A percentile compares a stretch with the other conserved stretches of the same genome.
These are phyloP conservation scores for Pammene fasciana DNA, from an alignment of 2,888 invertebrate genomes.

Conservation along the genomic window DNA sequence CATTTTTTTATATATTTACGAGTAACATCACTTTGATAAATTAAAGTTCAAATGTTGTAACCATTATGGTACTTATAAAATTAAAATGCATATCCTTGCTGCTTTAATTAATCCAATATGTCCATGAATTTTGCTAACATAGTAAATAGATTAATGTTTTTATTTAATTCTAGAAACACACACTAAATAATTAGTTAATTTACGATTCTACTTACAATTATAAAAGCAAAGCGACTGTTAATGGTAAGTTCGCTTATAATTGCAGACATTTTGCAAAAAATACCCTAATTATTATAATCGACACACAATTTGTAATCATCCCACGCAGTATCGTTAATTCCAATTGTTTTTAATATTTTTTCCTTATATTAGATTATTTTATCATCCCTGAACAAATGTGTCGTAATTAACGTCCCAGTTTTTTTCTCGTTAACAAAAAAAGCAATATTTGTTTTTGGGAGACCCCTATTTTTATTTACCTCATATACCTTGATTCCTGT, in stretches of 20 bases:
- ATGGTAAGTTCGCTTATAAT: conserved; percentile 34
- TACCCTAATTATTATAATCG: background rate
- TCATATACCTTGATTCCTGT: conserved; percentile 41
- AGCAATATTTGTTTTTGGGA: conserved; percentile 23
- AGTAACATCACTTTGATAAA: too few species aligned
- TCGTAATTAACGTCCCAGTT: too few species aligned
- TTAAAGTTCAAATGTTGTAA: too few species aligned
- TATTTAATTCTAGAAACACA: conserved; percentile 2
- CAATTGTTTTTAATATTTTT: background rate
- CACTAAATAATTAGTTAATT: conserved; percentile 16
- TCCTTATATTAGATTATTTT: background rate
- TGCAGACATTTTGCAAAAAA: conserved; percentile 4
- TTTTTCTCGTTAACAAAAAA: background rate
- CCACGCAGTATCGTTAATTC: conserved; percentile 1
- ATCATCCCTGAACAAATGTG: too few species aligned
- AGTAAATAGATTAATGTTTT: background rate
- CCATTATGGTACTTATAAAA: background rate
- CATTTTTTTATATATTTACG: background rate
- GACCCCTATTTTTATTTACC: conserved; percentile 9
- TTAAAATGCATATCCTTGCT: background rate
- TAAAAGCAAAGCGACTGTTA: conserved; percentile 28
- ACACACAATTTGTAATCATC: conserved; percentile 19
- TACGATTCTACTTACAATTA: conserved; percentile 12
- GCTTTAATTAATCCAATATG: background rate
- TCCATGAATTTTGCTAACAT: background rate